These are phyloP conservation scores for Lepus europaeus DNA, from an alignment of 2,113 vertebrate genomes.

Conservation along the genomic window DNA sequence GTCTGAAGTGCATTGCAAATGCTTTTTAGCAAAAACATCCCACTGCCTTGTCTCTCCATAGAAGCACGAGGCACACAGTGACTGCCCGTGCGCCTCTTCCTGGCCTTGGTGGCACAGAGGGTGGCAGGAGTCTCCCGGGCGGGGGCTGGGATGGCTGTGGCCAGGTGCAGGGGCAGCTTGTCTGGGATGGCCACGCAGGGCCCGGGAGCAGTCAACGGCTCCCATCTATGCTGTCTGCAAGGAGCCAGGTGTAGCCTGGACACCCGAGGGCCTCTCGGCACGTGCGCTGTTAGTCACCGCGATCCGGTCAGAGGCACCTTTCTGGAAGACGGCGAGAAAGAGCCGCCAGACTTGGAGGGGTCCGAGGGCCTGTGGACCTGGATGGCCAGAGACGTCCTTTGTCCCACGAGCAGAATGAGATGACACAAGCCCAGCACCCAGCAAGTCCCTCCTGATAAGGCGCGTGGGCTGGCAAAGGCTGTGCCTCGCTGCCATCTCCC, in stretches of 20 bases:
- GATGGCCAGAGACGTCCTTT: background rate
- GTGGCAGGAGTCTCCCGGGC: too few species aligned
- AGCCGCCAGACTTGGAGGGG: background rate
- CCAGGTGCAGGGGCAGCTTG: too few species aligned
- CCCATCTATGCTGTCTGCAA: too few species aligned
- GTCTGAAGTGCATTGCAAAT: accelerated
- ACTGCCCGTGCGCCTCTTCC: accelerated
- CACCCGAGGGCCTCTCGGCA: too few species aligned
- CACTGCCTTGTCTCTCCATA: accelerated
- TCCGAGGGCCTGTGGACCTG: too few species aligned
- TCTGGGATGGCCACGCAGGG: too few species aligned
- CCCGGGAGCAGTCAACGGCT: too few species aligned
- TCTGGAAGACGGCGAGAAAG: accelerated
- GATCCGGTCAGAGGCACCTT: background rate
- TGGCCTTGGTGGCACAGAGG: accelerated
- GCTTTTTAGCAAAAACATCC: accelerated
- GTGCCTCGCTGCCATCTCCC: too few species aligned
- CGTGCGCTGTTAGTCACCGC: accelerated
- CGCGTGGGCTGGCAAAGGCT: too few species aligned
- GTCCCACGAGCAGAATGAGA: accelerated
- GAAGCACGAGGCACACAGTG: accelerated
- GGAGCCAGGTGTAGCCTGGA: too few species aligned
- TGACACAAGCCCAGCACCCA: accelerated
- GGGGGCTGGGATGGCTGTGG: too few species aligned
- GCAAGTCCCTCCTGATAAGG: accelerated